Conservation (phyloP, 2,888 invertebrate genomes). For the Loripinus fragilis region DNA sequence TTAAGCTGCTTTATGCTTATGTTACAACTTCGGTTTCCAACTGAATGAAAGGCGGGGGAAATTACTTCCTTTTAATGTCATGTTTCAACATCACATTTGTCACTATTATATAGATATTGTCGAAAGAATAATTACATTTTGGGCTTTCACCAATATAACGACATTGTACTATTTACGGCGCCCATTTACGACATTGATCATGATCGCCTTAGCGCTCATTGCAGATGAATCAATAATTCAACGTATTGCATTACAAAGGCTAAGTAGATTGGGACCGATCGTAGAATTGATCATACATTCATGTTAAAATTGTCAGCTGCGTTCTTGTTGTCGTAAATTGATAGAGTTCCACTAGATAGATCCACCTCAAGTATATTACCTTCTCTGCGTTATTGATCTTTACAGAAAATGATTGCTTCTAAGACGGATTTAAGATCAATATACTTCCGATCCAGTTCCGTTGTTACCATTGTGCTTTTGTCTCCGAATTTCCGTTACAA, state of each 20-base stretch:
- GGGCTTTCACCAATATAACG: conserved; percentile 33
- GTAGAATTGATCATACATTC: conserved; percentile 5
- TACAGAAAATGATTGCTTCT: neutral
- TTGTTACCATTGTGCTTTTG: neutral
- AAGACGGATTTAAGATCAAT: conserved; percentile 18
- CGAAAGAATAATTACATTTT: neutral
- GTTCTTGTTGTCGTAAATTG: conserved; percentile 11
- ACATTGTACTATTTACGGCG: conserved; percentile 49
- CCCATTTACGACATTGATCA: conserved; percentile 50
- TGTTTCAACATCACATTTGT: neutral
- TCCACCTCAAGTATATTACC: conserved; percentile 16
- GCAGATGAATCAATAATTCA: conserved; percentile 9
- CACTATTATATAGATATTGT: conserved; percentile 4
- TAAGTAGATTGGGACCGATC: conserved; percentile 5
- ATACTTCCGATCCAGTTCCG: neutral
- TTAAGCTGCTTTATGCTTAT: neutral
- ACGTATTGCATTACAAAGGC: conserved; percentile 18
- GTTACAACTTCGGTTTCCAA: neutral
- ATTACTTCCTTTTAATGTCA: conserved; percentile 3
- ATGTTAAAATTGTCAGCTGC: conserved; percentile 14
- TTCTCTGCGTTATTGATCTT: conserved; percentile 2
- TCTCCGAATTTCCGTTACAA: conserved; percentile 10
- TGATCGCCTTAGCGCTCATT: conserved; percentile 13
- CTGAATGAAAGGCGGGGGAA: neutral
- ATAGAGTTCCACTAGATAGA: conserved; percentile 9